Evolutionary conservation across 92 coral and sea anemone genomes (phyloP).

Genomic region (Palythoa grandiflora): DNA sequence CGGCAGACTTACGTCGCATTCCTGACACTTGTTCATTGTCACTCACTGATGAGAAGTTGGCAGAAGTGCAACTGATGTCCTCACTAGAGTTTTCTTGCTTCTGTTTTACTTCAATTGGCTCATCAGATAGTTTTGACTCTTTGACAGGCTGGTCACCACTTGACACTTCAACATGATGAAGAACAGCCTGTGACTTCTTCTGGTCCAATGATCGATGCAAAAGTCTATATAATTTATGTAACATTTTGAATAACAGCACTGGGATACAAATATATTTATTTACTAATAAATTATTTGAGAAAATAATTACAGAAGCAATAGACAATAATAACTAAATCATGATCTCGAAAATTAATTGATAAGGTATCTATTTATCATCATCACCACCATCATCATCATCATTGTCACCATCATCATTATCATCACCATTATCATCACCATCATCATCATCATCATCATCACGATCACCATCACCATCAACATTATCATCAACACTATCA

Average conservation of each 20-base stretch:
- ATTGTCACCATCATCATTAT: neutral
- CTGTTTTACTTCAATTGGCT: conserved; percentile 12
- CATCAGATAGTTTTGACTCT: neutral
- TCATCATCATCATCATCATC: neutral
- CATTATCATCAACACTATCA: neutral
- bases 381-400: neutral
- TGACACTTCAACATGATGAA: neutral
- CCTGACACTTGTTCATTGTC: conserved; percentile 40
- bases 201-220: conserved; percentile 23
- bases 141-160: neutral
- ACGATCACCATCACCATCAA: neutral
- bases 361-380: neutral
- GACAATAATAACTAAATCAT: neutral
- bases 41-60: conserved; percentile 19
- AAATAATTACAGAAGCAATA: neutral
- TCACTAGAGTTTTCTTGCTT: neutral
- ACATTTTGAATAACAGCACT: neutral
- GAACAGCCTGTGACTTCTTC: neutral
- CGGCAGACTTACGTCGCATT: conserved; percentile 45
- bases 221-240: neutral
- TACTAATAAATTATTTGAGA: neutral
- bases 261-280: too few relatives aligned
- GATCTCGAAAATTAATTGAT: neutral
- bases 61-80: conserved; percentile 42
- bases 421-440: neutral